A percentile compares a stretch with the other conserved stretches of the same genome.
These are phyloP conservation scores for Hylomyscus alleni DNA, from an alignment of 2,797 vertebrate genomes.

Conservation along the genomic window DNA sequence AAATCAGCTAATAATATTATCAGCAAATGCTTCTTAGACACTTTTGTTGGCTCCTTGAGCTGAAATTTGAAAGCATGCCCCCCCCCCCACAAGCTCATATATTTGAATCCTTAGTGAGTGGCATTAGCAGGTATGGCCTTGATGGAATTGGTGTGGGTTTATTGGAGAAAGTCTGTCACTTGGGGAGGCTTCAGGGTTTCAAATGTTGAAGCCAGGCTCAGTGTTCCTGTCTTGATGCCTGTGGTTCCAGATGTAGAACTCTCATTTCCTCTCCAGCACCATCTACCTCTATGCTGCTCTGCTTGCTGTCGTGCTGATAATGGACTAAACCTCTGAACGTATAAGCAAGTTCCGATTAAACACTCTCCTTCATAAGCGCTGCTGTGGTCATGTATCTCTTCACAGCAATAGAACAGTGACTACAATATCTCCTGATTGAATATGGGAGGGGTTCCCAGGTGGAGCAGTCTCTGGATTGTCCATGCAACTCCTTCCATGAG, in stretches of 20 bases:
- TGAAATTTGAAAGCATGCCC: not conserved
- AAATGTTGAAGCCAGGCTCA: not conserved
- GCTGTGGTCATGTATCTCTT: not conserved
- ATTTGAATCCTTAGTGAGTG: not conserved
- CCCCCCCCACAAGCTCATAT: not conserved
- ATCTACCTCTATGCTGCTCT: not conserved
- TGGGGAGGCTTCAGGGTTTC: not conserved
- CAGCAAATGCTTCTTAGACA: not conserved
- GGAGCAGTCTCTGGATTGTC: no score
- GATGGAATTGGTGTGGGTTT: not conserved
- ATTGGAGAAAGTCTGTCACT: not conserved
- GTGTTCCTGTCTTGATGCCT: not conserved
- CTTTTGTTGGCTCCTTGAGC: not conserved
- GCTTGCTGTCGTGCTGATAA: not conserved
- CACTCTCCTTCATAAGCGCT: not conserved
- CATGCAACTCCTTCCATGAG: no score
- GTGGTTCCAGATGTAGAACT: not conserved
- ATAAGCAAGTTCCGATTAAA: not conserved
- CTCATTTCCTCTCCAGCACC: not conserved
- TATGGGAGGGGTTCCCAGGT: not conserved
- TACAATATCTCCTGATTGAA: not conserved
- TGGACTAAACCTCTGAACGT: not conserved
- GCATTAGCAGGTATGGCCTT: not conserved
- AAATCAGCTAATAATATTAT: not conserved
- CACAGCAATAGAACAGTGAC: not conserved